Base-by-base conservation (phyloP, 2,888 invertebrate species). In the Ceratothoa steindachneri region DNA sequence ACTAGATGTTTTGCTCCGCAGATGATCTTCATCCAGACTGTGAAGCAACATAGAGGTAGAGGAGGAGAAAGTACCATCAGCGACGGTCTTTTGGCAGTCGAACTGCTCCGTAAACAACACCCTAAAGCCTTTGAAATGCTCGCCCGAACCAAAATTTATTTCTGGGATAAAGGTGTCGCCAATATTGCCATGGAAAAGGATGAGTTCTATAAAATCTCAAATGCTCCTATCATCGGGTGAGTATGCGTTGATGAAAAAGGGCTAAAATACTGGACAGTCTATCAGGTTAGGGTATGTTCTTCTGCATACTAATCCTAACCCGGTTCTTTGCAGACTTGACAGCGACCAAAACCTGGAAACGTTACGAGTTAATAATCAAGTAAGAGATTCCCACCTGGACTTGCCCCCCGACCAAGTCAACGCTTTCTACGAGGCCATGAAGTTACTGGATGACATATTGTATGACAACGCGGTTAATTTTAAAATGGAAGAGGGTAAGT, bases 61-160 rank as follows among this genome's bases (percentile, higher is more conserved):
- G 93, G 93, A 0, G 93, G 93, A 0, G 89, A 91, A 80, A 91
- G 89, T 0, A 85, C 90, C 65, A 85, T 93, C 1, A 89, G 90
- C 0, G 93, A 93, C 82, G 92, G 92, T 0, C 89, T 91, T 82
- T 86, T 88, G 71, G 89, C 89, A 2, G 90, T 90, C 0, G 83
- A 85, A 9, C 84, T 87, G 68, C 83, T 92, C 24, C 86, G 86
- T 70, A 82, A 84, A 1, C 84, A 86, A 0, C 83, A 86, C 82
- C 88, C 88, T 0, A 85, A 87, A 22, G 87, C 87, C 68, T 91
- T 87, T 82, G 83, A 89, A 7, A 84, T 88, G 67, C 86, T 93
- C 1, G 85, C 87, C 0, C 85, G 83, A 19, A 87, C 87, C 31
- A 71, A 71, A 67, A 68, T 74, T 27, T 77, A 80, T 67, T 80